These are phyloP conservation scores for Charaxes varanes DNA, from an alignment of 1,140 invertebrate species.

Conservation along the genomic window DNA sequence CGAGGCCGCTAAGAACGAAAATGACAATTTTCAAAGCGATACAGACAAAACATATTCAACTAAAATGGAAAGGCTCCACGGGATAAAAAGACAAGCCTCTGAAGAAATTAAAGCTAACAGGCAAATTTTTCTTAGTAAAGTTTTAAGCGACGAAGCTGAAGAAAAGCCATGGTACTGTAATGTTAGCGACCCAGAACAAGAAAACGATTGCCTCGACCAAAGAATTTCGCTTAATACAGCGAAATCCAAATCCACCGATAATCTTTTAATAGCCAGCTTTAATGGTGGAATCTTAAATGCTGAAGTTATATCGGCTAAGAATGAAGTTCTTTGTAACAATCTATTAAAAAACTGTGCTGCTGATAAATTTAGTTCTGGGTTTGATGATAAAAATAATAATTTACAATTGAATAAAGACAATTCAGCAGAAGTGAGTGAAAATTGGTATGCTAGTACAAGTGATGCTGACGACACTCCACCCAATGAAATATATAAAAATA, in stretches of 20 bases:
- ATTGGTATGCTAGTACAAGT: conserved; percentile 81
- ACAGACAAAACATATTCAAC: conserved; percentile 62
- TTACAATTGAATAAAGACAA: conserved; percentile 50
- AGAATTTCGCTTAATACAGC: conserved; percentile 39
- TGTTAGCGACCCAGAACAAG: conserved; percentile 69
- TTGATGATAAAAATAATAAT: conserved; percentile 53
- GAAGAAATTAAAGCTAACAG: conserved; percentile 65
- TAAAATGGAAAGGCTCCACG: conserved; percentile 68
- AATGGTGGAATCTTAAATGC: conserved; percentile 42
- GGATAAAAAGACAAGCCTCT: conserved; percentile 62
- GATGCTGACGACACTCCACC: conserved; percentile 80
- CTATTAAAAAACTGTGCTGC: conserved; percentile 42
- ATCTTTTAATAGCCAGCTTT: conserved; percentile 46
- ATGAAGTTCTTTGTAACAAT: conserved; percentile 60
- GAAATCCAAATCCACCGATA: conserved; percentile 58
- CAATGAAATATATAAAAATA: conserved; percentile 80
- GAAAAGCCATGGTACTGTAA: conserved; percentile 72
- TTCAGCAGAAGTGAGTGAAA: conserved; percentile 74
- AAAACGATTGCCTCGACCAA: conserved; percentile 54
- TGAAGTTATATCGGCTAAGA: conserved; percentile 59
- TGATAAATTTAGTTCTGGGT: conserved; percentile 32
- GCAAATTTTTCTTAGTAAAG: conserved; percentile 58
- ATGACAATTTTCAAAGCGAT: conserved; percentile 55
- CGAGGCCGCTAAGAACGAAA: conserved; percentile 72
- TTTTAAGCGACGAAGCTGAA: conserved; percentile 50